A percentile compares a stretch with the other conserved stretches of the same genome.
Conservation (phyloP, 2,113 vertebrate genomes). For the Melozone crissalis region DNA sequence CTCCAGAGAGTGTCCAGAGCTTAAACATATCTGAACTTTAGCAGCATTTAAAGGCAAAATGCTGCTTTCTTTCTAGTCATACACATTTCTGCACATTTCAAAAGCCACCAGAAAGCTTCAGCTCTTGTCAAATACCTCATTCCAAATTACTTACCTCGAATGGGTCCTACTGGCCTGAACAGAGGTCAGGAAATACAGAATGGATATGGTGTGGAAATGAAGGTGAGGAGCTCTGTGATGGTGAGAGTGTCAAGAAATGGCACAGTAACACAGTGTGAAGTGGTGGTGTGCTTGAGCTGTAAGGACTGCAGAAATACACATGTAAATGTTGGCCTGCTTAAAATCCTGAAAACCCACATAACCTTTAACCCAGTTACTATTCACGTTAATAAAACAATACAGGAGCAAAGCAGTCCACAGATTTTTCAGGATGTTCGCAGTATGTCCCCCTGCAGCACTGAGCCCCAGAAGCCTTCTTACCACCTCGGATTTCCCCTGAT, state of each 20-base stretch:
- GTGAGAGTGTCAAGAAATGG: background rate
- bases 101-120: constrained; percentile 38
- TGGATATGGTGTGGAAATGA: background rate
- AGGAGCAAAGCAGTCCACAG: background rate
- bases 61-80: background rate
- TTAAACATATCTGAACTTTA: constrained; percentile 11
- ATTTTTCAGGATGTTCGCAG: background rate
- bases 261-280: background rate
- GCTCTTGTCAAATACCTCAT: background rate
- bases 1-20: background rate
- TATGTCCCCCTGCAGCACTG: background rate
- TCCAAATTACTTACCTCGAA: background rate
- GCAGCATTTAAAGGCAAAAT: constrained; percentile 22
- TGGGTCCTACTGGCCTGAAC: background rate
- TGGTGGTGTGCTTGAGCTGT: background rate
- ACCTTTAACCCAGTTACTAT: background rate
- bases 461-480: background rate
- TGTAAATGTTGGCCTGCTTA: background rate
- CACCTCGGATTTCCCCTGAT: background rate
- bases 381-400: background rate
- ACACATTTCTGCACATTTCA: background rate
- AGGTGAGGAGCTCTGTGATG: background rate
- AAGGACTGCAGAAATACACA: background rate
- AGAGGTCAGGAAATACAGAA: background rate
- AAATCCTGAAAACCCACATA: background rate